phyloP scores from a whole-genome alignment of 2,797 vertebrate species.

The Centroberyx gerrardi region DNA sequence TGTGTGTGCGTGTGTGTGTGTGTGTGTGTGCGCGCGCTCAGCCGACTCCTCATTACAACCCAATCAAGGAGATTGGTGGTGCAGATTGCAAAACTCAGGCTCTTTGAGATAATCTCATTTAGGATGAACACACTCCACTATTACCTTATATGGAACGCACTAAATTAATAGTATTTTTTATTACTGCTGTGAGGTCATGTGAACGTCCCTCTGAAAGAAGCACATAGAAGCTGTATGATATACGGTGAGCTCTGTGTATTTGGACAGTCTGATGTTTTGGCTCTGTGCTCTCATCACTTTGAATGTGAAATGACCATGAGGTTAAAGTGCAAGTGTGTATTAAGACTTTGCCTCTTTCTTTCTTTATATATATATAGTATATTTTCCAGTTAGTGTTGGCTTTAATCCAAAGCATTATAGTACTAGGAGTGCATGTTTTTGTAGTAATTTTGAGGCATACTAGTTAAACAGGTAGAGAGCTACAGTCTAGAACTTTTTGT shows the following conservation, averaged over 20 bases:
- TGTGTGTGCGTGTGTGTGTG: slow-evolving; percentile 31
- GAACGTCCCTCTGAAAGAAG: background rate
- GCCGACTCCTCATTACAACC: slow-evolving; percentile 58
- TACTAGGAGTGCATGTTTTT: slow-evolving; percentile 1
- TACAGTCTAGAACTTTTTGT: background rate
- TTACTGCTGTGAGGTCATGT: background rate
- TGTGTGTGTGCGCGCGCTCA: slow-evolving; percentile 39
- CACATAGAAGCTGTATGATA: background rate
- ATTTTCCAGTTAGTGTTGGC: background rate
- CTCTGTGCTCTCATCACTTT: background rate
- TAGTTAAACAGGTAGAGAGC: background rate
- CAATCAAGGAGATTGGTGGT: slow-evolving; percentile 52
- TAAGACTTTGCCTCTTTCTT: background rate
- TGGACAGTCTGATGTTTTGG: slow-evolving; percentile 1
- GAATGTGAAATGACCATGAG: background rate
- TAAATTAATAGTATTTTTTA: slow-evolving; percentile 9
- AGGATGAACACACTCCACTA: slow-evolving; percentile 25
- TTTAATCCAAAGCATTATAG: background rate
- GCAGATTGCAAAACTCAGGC: slow-evolving; percentile 44
- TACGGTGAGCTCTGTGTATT: background rate
- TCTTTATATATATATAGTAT: background rate
- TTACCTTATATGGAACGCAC: slow-evolving; percentile 1
- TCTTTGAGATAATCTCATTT: slow-evolving; percentile 50
- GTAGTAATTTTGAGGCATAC: background rate
- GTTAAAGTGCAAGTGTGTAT: background rate